Base-by-base conservation (phyloP, 2,113 vertebrate genomes). In the Gyps fulvus region DNA sequence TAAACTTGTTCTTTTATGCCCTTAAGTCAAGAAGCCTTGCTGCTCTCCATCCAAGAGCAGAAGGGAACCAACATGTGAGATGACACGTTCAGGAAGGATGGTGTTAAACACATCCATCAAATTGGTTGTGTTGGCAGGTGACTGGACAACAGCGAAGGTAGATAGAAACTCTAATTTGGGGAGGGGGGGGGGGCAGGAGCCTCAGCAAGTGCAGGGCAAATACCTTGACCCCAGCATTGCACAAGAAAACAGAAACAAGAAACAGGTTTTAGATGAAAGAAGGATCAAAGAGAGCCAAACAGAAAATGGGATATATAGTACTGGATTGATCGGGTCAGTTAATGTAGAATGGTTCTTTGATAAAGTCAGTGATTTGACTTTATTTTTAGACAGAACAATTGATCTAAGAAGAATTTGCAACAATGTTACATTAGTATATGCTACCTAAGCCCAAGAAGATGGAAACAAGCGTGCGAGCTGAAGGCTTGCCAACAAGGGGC, bases 301-400 rank as follows among this genome's bases (percentile, higher is more conserved):
- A 70, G 61, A 89, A 86, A 91, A 91, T 36, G 26, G 62, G 34
- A 61, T 82, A 52, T 62, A 21, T 40, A 55, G 43, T 10, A 61
- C 31, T 2, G 1, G 14, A 72, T 90, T 52, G 82, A 96, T 23
- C 72, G 47, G 43, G 40, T 27, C 34, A 63, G 69, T 52, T 93
- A 89, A 89, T 69, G 54, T 25, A 52, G 89, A 59, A 84, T 1
- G 2, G 73, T 63, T 89, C 84, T 93, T 91, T 83, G 81, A 90
- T 72, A 79, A 62, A 79, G 61, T 61, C 82, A 94, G 87, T 3
- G 0, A 32, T 67, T 91, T 50, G 10, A 20, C 61, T 73, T 87
- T 95, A 96, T 93, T 96, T 97, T 96, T 97, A 94, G 87, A 43
- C 42, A 76, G 89, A 85, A 94, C 77, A 90, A 96, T 96, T 95